These are phyloP conservation scores for Python bivittatus DNA, from an alignment of 2,113 vertebrate genomes.

Conservation along the genomic window DNA sequence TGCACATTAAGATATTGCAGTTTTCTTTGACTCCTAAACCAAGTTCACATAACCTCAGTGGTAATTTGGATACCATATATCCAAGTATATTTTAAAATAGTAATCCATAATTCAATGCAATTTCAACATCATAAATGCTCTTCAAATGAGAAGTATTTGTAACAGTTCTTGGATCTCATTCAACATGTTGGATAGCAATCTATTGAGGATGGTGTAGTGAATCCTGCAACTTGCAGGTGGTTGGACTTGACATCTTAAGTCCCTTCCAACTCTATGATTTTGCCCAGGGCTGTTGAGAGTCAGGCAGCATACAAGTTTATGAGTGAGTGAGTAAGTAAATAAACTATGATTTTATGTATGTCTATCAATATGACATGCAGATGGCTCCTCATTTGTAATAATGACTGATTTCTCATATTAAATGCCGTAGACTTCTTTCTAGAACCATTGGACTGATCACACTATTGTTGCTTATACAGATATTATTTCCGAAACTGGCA, in stretches of 20 bases:
- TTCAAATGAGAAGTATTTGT: neutral
- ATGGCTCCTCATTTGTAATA: neutral
- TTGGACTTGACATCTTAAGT: neutral
- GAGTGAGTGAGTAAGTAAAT: neutral
- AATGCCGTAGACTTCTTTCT: neutral
- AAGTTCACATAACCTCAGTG: neutral
- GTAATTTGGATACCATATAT: neutral
- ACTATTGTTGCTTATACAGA: slow-evolving; percentile 61
- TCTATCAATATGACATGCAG: neutral
- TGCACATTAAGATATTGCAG: neutral
- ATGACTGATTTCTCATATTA: neutral
- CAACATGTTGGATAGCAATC: neutral
- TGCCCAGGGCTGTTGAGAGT: neutral
- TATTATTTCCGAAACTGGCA: slow-evolving; percentile 96
- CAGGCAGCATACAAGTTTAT: neutral
- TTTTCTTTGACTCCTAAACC: neutral
- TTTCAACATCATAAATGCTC: neutral
- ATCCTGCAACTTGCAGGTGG: neutral
- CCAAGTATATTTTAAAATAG: neutral
- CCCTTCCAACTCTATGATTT: neutral
- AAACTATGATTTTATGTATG: neutral
- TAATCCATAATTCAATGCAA: neutral
- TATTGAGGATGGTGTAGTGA: neutral
- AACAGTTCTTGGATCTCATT: neutral
- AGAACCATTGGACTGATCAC: neutral